Evolutionary conservation across 2,113 vertebrate species (phyloP).

Genomic region (Neotoma lepida): DNA sequence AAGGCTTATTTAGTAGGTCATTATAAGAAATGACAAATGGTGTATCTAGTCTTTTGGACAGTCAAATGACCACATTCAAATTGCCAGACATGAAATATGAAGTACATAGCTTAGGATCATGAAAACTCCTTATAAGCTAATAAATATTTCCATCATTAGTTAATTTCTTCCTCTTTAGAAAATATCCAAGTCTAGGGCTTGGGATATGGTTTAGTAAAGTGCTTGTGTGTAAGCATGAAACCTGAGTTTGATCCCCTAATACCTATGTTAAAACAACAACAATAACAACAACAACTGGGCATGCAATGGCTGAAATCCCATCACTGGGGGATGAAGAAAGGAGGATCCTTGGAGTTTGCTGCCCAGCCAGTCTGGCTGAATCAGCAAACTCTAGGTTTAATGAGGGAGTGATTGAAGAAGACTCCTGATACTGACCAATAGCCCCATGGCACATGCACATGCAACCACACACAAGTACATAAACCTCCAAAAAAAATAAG

Average conservation of each 20-base stretch:
- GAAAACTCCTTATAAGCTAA: neutral
- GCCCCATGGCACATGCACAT: neutral
- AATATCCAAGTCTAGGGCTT: neutral
- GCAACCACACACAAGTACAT: neutral
- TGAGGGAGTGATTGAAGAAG: neutral
- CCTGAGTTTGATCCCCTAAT: neutral
- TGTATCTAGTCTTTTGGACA: neutral
- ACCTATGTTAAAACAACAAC: neutral
- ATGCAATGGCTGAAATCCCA: neutral
- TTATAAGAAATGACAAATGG: constrained; percentile 20
- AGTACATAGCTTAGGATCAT: constrained; percentile 2
- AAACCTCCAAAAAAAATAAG: neutral
- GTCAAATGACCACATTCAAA: neutral
- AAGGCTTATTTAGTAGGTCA: neutral
- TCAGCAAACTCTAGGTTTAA: neutral
- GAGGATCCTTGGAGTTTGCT: neutral
- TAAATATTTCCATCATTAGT: constrained; percentile 18
- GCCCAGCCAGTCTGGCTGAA: neutral
- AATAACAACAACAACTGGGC: neutral
- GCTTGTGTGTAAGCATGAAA: neutral
- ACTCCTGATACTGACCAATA: neutral
- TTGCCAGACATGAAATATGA: neutral
- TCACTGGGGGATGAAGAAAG: neutral
- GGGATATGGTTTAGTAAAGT: neutral
- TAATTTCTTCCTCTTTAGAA: constrained; percentile 30